Base-by-base conservation (phyloP, 2,113 vertebrate genomes). In the Rhipidura dahli region DNA sequence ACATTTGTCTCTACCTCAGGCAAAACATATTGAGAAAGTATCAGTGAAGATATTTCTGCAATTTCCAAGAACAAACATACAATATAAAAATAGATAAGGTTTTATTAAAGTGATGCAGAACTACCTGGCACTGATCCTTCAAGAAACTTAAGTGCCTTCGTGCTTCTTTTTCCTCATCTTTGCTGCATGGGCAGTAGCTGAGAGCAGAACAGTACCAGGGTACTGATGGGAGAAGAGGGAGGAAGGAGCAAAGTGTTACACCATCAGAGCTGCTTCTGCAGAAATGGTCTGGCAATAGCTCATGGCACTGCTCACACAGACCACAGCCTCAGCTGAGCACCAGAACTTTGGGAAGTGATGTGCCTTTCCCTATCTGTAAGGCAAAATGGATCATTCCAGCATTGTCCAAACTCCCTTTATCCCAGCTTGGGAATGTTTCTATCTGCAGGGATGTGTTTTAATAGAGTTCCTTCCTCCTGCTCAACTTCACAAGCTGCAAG, bases 301-400 rank as follows among this genome's bases (percentile, higher is more conserved):
- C 56, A 44, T 37, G 33, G n/a, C 14, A 33, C 31, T 44, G 15
- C 6, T 69, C 53, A 76, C 54, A 37, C 20, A 72, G 37, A 39
- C 6, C 2, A 7, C 18, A 61, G 30, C 15, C 23, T 26, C 2
- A 0, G 8, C 8, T 47, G 7, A 26, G 13, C 10, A 40, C 10
- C 53, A 57, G 15, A 71, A 82, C 7, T 68, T 53, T 37, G n/a
- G 31, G 40, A 56, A 69, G 15, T 12, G 11, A 31, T 19, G 17
- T 35, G 11, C 6, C 6, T 59, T 90, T 88, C 22, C 31, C 15
- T 61, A 2, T 15, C 3, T 1, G 4, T 60, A 37, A 35, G 21
- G 20, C 3, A 77, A 77, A 89, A 31, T 19, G 45, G 30, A 28
- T 30, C 31, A 20, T 39, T 51, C 73, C 50, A 91, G 16, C 16